These are phyloP conservation scores for Hydrocynus forskahlii DNA, from an alignment of 2,797 vertebrate genomes.

Conservation along the genomic window DNA sequence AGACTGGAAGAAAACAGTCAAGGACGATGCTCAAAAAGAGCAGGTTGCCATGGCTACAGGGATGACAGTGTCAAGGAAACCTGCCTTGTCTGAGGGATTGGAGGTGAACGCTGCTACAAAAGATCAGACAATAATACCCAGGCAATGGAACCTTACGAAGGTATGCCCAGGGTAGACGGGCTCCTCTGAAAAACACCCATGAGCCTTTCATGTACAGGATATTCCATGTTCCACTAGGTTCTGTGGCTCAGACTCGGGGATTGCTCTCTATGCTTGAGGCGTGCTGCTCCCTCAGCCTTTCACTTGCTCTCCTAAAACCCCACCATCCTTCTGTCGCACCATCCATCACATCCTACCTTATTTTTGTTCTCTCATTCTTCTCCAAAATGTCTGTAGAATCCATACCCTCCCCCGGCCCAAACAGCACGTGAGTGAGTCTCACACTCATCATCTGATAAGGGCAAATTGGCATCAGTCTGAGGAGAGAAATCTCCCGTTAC, in stretches of 20 bases:
- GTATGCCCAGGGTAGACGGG: not conserved
- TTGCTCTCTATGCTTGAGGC: not conserved
- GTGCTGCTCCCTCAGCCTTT: not conserved
- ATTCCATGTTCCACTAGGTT: constrained; percentile 17
- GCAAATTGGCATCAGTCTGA: constrained; percentile 63
- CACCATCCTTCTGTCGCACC: constrained; percentile 15
- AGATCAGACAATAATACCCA: constrained; percentile 1
- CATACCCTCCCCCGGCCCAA: constrained; percentile 5
- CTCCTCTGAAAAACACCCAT: constrained; percentile 1
- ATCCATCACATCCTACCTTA: constrained; percentile 26
- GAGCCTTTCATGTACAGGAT: constrained; percentile 17
- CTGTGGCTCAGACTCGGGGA: not conserved
- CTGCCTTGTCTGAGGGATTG: not conserved
- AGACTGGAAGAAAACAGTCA: not conserved
- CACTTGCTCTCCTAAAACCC: not conserved
- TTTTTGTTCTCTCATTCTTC: constrained; percentile 22
- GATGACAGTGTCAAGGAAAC: not conserved
- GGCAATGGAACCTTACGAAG: not conserved
- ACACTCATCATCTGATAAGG: constrained; percentile 67
- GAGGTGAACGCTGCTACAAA: not conserved
- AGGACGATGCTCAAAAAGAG: not conserved
- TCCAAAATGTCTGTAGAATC: constrained; percentile 45
- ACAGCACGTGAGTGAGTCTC: constrained; percentile 9
- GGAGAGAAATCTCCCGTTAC: constrained; percentile 69
- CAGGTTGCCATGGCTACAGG: constrained; percentile 3